Evolutionary conservation across 2,797 vertebrate species (phyloP).

Genomic region (Pantherophis vulpinus): DNA sequence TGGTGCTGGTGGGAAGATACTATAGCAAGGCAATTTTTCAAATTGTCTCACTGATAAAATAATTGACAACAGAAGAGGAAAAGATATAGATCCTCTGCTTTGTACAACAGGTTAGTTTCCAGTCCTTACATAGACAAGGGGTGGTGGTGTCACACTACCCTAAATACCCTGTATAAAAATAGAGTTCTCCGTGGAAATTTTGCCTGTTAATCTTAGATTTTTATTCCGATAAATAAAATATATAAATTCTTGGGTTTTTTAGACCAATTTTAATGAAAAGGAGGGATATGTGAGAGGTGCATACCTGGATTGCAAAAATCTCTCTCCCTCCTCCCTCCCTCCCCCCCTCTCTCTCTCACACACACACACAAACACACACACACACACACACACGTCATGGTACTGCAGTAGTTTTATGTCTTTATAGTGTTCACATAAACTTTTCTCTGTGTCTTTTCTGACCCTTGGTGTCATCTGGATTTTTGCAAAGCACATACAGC

Average conservation of each 20-base stretch:
- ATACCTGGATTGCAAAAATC: background rate
- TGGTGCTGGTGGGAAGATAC: background rate
- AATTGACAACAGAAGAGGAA: background rate
- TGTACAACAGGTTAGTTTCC: background rate
- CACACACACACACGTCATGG: background rate
- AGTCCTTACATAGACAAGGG: background rate
- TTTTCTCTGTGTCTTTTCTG: background rate
- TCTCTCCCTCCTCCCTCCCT: fast-evolving
- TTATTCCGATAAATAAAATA: background rate
- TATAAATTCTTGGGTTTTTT: background rate
- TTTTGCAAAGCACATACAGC: background rate
- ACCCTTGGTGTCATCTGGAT: background rate
- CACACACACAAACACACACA: too few species aligned
- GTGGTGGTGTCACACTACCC: fast-evolving
- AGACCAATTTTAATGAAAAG: background rate
- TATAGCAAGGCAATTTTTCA: background rate
- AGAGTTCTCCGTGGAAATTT: background rate
- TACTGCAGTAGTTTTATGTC: background rate
- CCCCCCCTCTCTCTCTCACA: too few species aligned
- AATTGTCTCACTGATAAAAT: background rate
- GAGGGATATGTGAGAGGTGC: background rate
- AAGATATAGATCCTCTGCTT: background rate
- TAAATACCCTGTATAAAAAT: background rate
- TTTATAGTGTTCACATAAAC: background rate
- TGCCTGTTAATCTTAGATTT: background rate